Evolutionary conservation across 53 echinoderm and acorn worm species (phyloP).

Genomic region (Hippasteria phrygiana): DNA sequence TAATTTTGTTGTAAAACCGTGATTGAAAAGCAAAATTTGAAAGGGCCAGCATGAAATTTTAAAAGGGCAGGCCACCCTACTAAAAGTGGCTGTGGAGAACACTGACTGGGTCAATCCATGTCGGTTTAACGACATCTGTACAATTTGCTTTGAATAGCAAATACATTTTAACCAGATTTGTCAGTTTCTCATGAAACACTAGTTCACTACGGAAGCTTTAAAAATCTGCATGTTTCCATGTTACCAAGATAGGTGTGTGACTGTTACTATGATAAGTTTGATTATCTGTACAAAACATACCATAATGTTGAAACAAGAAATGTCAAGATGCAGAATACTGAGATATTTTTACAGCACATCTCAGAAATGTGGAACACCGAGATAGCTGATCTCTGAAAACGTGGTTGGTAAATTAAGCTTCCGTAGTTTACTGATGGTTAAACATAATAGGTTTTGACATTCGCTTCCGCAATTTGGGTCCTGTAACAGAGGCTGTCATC

Average conservation of each 20-base stretch:
- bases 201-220: constrained; percentile 2
- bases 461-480: constrained; percentile 30
- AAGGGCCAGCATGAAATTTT: too few species aligned
- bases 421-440: constrained; percentile 7
- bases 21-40: too few species aligned
- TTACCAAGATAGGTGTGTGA: constrained; percentile 18
- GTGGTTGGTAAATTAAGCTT: background rate
- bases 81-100: too few species aligned
- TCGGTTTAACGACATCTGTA: too few species aligned
- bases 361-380: background rate
- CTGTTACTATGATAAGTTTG: background rate
- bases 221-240: constrained; percentile 6
- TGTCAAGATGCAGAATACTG: constrained; percentile 5
- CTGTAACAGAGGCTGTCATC: constrained; percentile 37
- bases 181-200: constrained; percentile 6
- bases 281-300: background rate
- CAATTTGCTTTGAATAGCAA: background rate
- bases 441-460: constrained; percentile 50
- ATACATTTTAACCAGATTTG: constrained; percentile 1
- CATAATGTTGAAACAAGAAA: constrained; percentile 16
- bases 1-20: too few species aligned
- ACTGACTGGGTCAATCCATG: too few species aligned
- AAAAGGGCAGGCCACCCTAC: too few species aligned
- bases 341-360: constrained; percentile 4
- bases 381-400: background rate